A percentile compares a stretch with the other conserved stretches of the same genome.
Evolutionary conservation across 1,140 invertebrate species (phyloP).

Genomic region (Ceratina japonica): DNA sequence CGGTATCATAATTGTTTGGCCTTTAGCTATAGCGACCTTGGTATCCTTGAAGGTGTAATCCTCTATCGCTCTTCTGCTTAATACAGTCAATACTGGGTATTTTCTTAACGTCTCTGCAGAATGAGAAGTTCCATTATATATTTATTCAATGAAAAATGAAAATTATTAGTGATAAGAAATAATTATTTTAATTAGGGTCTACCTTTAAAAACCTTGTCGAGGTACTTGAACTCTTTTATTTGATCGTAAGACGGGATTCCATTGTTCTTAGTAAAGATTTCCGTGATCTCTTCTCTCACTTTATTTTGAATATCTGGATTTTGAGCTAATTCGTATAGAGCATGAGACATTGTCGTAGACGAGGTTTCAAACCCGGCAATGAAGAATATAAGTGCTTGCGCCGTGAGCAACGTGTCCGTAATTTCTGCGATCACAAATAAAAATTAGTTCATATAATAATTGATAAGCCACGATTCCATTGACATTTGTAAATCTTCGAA

Average conservation of each 20-base stretch:
- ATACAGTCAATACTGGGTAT: conserved; percentile 9
- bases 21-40: conserved; percentile 17
- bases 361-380: conserved; percentile 82
- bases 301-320: conserved; percentile 79
- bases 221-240: conserved; percentile 65
- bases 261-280: conserved; percentile 36
- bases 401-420: conserved; percentile 60
- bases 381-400: conserved; percentile 75
- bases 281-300: conserved; percentile 77
- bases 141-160: not conserved
- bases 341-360: conserved; percentile 76
- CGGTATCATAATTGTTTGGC: not conserved
- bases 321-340: conserved; percentile 77
- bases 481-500: not conserved
- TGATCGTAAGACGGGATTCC: conserved; percentile 58
- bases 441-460: not conserved
- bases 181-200: not conserved
- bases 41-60: conserved; percentile 29
- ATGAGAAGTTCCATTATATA: not conserved
- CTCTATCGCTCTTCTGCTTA: not conserved
- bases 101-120: conserved; percentile 35
- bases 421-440: conserved; percentile 53
- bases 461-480: not conserved
- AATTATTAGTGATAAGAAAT: not conserved
- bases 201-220: conserved; percentile 68